Conservation (phyloP, 2,888 invertebrate species). For the Bombylius discolor region DNA sequence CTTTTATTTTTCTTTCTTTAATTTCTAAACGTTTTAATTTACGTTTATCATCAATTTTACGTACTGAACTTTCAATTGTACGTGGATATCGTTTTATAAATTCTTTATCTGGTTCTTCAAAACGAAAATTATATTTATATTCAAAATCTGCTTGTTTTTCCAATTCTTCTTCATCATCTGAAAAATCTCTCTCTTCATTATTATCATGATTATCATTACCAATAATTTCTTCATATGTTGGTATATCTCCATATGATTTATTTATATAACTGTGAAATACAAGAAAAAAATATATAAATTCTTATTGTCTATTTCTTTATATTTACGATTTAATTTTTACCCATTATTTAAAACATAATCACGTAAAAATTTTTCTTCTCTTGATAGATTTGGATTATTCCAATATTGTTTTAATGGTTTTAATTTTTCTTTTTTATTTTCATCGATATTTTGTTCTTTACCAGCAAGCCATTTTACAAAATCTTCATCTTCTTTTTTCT, state of each 20-base stretch:
- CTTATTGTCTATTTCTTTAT: background rate
- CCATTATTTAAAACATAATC: constrained; percentile 86
- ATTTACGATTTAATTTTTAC: constrained; percentile 22
- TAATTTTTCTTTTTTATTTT: constrained; percentile 48
- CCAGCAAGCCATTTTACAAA: constrained; percentile 74
- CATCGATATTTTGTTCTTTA: constrained; percentile 47
- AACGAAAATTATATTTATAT: constrained; percentile 89
- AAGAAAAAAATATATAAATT: background rate
- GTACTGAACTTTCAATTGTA: constrained; percentile 67
- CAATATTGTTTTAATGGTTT: constrained; percentile 71
- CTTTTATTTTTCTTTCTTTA: constrained; percentile 59
- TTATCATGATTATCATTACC: constrained; percentile 34
- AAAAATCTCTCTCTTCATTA: constrained; percentile 41
- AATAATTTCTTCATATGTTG: constrained; percentile 53
- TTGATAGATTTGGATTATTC: constrained; percentile 67
- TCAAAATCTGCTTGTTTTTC: constrained; percentile 84
- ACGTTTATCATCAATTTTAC: constrained; percentile 66
- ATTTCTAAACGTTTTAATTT: constrained; percentile 64
- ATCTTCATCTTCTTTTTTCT: constrained; percentile 42
- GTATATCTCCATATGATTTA: constrained; percentile 40
- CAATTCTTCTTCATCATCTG: constrained; percentile 66
- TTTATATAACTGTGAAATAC: constrained; percentile 35
- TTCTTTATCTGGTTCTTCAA: constrained; percentile 90
- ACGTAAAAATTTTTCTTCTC: constrained; percentile 76
- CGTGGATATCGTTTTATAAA: constrained; percentile 88